Conservation (phyloP, 2,113 vertebrate species). For the Agapornis roseicollis region DNA sequence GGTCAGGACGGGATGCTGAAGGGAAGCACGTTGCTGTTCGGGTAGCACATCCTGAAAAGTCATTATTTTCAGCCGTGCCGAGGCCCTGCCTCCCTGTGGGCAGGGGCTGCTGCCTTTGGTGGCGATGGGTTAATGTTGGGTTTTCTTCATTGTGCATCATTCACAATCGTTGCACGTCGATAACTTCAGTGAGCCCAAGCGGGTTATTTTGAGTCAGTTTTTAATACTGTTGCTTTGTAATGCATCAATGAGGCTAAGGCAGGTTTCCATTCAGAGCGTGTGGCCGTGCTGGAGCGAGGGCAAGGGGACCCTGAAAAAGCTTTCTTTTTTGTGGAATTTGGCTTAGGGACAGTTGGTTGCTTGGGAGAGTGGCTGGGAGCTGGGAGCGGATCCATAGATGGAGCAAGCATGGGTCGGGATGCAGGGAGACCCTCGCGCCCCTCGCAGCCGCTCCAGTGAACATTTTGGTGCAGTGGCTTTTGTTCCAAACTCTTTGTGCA, state of each 20-base stretch:
- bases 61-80: background rate
- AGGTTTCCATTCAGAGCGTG: background rate
- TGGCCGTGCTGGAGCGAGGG: background rate
- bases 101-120: background rate
- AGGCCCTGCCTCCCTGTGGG: background rate
- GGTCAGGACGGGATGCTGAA: rapidly evolving
- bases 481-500: slow-evolving; percentile 58
- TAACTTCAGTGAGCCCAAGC: rapidly evolving
- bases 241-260: rapidly evolving
- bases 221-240: background rate
- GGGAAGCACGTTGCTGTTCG: rapidly evolving
- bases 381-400: background rate
- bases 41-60: background rate
- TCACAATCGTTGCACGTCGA: background rate
- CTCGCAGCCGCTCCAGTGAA: background rate
- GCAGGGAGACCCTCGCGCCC: background rate
- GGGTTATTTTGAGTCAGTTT: background rate
- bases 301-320: background rate
- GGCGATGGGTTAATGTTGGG: background rate
- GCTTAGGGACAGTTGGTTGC: background rate
- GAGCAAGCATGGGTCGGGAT: background rate
- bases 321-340: background rate
- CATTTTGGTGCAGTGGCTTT: slow-evolving; percentile 25
- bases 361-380: background rate
- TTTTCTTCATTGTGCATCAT: background rate